Evolutionary conservation across 2,113 vertebrate species (phyloP).

Genomic region (Anser brachyrhynchus): DNA sequence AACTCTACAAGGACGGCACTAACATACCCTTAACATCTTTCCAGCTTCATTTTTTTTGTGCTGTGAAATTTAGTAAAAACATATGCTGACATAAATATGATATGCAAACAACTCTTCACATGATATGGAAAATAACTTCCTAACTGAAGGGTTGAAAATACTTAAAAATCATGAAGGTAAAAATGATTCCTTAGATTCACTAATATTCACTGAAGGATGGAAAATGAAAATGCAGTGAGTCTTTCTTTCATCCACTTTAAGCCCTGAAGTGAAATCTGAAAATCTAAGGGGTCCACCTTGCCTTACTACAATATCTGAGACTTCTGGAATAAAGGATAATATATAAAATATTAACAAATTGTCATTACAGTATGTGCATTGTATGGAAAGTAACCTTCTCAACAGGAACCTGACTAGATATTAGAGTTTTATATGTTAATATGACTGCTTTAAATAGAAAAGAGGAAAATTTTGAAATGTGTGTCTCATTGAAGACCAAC

Average conservation of each 20-base stretch:
- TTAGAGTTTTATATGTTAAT: background rate
- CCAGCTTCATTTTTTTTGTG: background rate
- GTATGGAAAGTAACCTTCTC: background rate
- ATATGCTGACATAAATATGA: background rate
- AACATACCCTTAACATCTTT: background rate
- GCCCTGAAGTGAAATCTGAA: background rate
- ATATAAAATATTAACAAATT: background rate
- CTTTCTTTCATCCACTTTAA: background rate
- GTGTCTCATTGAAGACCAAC: background rate
- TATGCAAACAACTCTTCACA: background rate
- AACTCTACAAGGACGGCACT: background rate
- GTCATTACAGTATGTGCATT: background rate
- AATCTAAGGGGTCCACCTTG: background rate
- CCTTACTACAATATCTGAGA: background rate
- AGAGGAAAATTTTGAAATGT: background rate
- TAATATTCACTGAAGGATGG: background rate
- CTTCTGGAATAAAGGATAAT: background rate
- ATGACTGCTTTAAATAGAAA: background rate
- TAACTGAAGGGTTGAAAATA: background rate
- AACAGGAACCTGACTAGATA: background rate
- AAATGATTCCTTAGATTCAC: background rate
- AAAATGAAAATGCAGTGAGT: background rate
- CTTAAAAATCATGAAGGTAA: background rate
- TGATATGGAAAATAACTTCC: background rate
- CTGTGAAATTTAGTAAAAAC: background rate